These are phyloP conservation scores for Nasua narica DNA, from an alignment of 2,797 vertebrate genomes.

Conservation along the genomic window DNA sequence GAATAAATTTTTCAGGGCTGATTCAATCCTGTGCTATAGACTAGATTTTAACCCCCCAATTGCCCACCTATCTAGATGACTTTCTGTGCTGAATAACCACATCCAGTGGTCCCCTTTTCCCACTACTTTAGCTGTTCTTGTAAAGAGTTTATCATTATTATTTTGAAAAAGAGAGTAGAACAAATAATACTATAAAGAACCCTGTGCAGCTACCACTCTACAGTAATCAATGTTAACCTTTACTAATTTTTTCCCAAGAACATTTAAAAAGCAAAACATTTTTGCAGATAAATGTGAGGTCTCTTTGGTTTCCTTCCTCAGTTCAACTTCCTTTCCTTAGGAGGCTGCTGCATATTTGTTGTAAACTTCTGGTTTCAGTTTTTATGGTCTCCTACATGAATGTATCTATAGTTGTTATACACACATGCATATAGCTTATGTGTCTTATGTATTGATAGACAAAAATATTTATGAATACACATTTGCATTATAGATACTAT, in stretches of 20 bases:
- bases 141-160: background rate
- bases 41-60: background rate
- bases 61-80: background rate
- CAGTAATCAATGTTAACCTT: background rate
- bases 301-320: background rate
- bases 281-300: background rate
- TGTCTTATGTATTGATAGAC: background rate
- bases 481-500: background rate
- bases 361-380: background rate
- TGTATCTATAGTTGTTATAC: background rate
- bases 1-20: background rate
- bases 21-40: background rate
- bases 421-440: background rate
- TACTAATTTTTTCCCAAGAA: background rate
- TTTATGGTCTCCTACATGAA: background rate
- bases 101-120: background rate
- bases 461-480: background rate
- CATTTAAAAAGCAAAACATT: background rate
- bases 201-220: background rate
- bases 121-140: background rate
- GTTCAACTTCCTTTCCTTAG: background rate
- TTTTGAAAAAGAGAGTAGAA: background rate
- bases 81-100: background rate
- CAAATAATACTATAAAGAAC: background rate
- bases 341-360: background rate